phyloP scores from a whole-genome alignment of 2,797 vertebrate species.

The Echiichthys vipera region DNA sequence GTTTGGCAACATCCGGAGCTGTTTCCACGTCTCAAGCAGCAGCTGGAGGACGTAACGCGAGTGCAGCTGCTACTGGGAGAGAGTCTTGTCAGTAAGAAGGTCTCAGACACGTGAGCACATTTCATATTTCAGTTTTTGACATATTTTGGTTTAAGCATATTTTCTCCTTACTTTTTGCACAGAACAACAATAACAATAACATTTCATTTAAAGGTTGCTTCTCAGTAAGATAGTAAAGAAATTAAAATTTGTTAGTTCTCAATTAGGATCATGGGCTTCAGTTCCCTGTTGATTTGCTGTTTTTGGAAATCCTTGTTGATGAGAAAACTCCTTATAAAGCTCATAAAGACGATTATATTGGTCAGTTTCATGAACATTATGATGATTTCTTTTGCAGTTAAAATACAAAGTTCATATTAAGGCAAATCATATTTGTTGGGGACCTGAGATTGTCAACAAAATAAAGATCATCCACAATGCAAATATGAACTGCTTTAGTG shows the following conservation, averaged over 20 bases:
- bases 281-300: too few species aligned
- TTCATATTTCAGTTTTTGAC: background rate
- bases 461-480: background rate
- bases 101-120: background rate
- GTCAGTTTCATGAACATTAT: background rate
- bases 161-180: background rate
- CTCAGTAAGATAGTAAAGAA: background rate
- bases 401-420: background rate
- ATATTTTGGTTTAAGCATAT: background rate
- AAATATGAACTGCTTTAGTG: background rate
- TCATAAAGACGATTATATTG: too few species aligned
- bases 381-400: background rate
- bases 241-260: background rate
- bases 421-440: background rate
- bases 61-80: slow-evolving; percentile 94
- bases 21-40: slow-evolving; percentile 90
- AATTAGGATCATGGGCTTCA: background rate
- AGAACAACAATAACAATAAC: background rate
- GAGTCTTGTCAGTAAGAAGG: slow-evolving; percentile 53
- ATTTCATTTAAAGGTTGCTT: background rate
- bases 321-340: background rate
- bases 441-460: background rate
- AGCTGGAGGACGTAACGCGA: slow-evolving; percentile 94
- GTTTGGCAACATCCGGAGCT: slow-evolving; percentile 91
- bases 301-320: background rate